A percentile compares a stretch with the other conserved stretches of the same genome.
phyloP scores from a whole-genome alignment of 2,113 vertebrate genomes.

The Scortum barcoo region DNA sequence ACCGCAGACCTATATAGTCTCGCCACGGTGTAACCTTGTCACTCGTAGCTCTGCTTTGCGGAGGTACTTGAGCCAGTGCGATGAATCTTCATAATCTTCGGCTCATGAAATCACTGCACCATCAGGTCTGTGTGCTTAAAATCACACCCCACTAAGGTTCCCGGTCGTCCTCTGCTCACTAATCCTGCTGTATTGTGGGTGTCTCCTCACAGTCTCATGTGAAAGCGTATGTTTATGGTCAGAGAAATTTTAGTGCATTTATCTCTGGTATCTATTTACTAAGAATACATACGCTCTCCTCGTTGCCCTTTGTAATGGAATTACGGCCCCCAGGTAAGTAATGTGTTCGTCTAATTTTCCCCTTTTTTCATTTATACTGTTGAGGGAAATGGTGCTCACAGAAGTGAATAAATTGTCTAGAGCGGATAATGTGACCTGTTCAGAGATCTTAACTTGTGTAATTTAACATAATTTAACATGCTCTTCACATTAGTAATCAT shows the following conservation, averaged over 20 bases:
- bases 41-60: background rate
- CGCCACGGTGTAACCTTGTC: conserved; percentile 38
- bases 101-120: conserved; percentile 41
- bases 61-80: conserved; percentile 11
- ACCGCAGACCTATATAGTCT: background rate
- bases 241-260: conserved; percentile 56
- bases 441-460: conserved; percentile 33
- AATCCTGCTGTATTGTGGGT: conserved; percentile 49
- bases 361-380: conserved; percentile 6
- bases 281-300: conserved; percentile 63
- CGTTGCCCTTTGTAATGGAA: conserved; percentile 67
- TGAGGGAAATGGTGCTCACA: conserved; percentile 16
- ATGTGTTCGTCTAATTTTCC: conserved; percentile 37
- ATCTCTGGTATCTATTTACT: conserved; percentile 63
- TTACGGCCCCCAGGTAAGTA: conserved; percentile 64
- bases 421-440: conserved; percentile 29
- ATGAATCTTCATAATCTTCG: conserved; percentile 46
- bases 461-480: conserved; percentile 45
- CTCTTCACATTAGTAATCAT: conserved; percentile 37
- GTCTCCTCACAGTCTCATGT: conserved; percentile 34
- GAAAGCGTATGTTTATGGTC: conserved; percentile 57
- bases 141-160: background rate
- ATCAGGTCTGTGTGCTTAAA: conserved; percentile 22
- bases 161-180: conserved; percentile 59
- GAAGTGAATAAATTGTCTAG: conserved; percentile 31